A percentile compares a stretch with the other conserved stretches of the same genome.
phyloP scores from a whole-genome alignment of 2,888 invertebrate genomes.

The Stenodema calcarata region DNA sequence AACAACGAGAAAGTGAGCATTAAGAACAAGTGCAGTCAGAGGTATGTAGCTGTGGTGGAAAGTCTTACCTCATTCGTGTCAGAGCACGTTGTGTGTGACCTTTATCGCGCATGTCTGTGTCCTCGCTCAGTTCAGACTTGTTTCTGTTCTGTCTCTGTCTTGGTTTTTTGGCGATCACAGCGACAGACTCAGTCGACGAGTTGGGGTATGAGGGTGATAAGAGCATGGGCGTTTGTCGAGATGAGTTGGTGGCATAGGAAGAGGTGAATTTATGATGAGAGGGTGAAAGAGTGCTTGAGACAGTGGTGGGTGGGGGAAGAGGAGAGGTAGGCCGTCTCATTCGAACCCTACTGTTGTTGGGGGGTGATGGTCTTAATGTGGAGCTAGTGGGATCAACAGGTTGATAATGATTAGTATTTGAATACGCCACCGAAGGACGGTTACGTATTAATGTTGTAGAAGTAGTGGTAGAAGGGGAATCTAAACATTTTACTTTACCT shows the following conservation, averaged over 20 bases:
- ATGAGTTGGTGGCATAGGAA: slow-evolving; percentile 5
- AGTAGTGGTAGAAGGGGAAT: neutral
- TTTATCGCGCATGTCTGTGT: slow-evolving; percentile 48
- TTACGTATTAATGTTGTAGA: neutral
- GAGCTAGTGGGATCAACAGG: neutral
- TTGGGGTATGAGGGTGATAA: slow-evolving; percentile 32
- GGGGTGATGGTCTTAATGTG: neutral
- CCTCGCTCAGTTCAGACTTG: slow-evolving; percentile 38
- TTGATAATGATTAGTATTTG: neutral
- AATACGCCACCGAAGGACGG: neutral
- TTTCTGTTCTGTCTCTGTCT: slow-evolving; percentile 46
- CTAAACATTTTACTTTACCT: slow-evolving; percentile 26
- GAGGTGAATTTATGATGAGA: slow-evolving; percentile 3
- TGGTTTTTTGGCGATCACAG: slow-evolving; percentile 4
- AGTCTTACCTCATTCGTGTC: slow-evolving; percentile 50
- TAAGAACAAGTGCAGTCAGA: neutral
- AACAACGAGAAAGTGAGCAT: neutral
- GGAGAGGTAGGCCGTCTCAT: slow-evolving; percentile 23
- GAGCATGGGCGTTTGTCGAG: slow-evolving; percentile 22
- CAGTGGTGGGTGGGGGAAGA: neutral
- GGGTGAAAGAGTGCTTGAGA: neutral
- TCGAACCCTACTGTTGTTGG: neutral
- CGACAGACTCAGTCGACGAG: slow-evolving; percentile 16
- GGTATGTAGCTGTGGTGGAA: neutral
- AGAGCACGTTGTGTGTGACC: slow-evolving; percentile 52